phyloP scores from a whole-genome alignment of 2,888 invertebrate genomes.

The Parthenolecanium corni region DNA sequence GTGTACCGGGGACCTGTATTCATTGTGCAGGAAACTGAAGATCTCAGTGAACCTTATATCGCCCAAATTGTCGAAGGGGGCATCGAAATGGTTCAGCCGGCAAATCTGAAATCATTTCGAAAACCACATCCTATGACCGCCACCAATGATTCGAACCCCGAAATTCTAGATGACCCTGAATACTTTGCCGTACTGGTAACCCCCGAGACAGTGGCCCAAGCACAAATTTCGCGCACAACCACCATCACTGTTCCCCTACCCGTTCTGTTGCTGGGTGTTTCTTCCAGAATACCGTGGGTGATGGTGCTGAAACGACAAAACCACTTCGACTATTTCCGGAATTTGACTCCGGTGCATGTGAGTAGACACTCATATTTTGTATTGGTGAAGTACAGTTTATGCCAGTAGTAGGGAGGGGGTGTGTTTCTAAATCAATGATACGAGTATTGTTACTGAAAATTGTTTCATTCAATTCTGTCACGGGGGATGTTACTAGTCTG shows the following conservation, averaged over 20 bases:
- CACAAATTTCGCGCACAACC: conserved; percentile 22
- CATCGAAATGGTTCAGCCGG: conserved; percentile 39
- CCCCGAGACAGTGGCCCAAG: conserved; percentile 27
- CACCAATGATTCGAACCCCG: conserved; percentile 25
- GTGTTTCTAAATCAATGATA: neutral
- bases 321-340: conserved; percentile 24
- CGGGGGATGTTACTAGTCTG: too few relatives aligned
- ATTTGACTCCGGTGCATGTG: neutral
- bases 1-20: conserved; percentile 31
- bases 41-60: conserved; percentile 14
- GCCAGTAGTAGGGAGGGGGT: neutral
- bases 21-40: conserved; percentile 27
- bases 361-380: too few relatives aligned
- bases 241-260: conserved; percentile 49
- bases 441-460: neutral
- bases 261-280: conserved; percentile 36
- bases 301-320: conserved; percentile 27
- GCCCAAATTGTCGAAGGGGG: conserved; percentile 29
- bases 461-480: too few relatives aligned
- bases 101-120: conserved; percentile 50
- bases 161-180: conserved; percentile 31
- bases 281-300: conserved; percentile 27
- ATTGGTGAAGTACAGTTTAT: neutral
- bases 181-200: conserved; percentile 30
- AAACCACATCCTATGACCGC: conserved; percentile 37